Evolutionary conservation across 2,888 invertebrate species (phyloP), one percentile per base, ranked within the genome.

Genomic region (Torymus auratus): DNA sequence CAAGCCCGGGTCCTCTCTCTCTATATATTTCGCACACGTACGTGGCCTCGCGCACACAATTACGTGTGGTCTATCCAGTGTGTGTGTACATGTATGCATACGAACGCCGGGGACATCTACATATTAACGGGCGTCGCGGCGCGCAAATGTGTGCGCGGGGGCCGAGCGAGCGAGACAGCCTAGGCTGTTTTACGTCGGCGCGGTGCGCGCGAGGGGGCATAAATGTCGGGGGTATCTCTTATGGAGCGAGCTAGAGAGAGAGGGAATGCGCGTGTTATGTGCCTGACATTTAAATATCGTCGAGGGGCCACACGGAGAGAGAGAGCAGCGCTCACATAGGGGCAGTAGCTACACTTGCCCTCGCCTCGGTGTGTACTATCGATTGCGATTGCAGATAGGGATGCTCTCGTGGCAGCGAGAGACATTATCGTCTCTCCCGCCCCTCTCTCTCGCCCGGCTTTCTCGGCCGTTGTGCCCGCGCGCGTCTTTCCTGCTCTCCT

Each of bases 261-360:
- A 85, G 87, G 75, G 83, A 83, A 84, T n/a, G n/a, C 84, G 87
- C 86, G 88, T 87, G 88, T 87, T 88, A 87, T 88, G 88, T 86
- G 87, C 84, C 87, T 89, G 90, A 89, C 90, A 90, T 90, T 90
- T 89, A 90, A 90, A 90, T 90, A 90, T 88, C 89, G 88, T 86
- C 84, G 86, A 82, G 83, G 86, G 83, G 84, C 76, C 78, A 56
- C 50, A 10, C 41, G 41, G 1, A 10, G 28, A 28, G 28, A 28
- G 28, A 28, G 41, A 41, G 20, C 58, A 60, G 11, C 55, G 23
- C 56, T 20, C 41, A 7, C 28, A 14, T 14, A 12, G 83, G 83
- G 83, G 84, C 83, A 80, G 50, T 81, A 68, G 15, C 20, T 55
- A 28, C 55, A 17, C 60, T 3, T 52, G 23, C 23, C 28, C 73